Conservation (phyloP, 2,797 vertebrate species). For the Thalassophryne amazonica region DNA sequence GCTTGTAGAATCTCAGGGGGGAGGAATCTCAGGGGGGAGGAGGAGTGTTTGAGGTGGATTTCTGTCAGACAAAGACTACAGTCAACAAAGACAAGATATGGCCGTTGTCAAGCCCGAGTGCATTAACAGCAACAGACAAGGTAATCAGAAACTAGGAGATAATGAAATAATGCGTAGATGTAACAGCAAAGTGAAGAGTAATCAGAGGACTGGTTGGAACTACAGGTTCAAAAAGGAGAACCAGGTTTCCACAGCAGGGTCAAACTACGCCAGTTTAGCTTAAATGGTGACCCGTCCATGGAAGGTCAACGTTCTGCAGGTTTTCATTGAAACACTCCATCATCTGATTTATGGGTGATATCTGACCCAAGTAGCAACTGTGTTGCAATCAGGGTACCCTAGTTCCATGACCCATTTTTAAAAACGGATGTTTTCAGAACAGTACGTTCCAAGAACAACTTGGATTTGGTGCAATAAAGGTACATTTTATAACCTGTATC, state of each 20-base stretch:
- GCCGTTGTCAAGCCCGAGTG: background rate
- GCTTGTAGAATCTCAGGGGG: background rate
- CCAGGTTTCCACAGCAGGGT: background rate
- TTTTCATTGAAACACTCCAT: too few relatives aligned
- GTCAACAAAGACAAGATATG: slow-evolving; percentile 18
- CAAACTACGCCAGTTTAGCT: background rate
- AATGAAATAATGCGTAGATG: background rate
- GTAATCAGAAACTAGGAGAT: background rate
- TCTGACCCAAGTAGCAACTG: too few relatives aligned
- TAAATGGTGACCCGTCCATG: slow-evolving; percentile 4
- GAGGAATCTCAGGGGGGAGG: slow-evolving; percentile 9
- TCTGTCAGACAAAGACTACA: slow-evolving; percentile 2
- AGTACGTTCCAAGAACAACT: too few relatives aligned
- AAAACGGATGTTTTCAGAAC: too few relatives aligned
- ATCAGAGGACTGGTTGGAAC: background rate
- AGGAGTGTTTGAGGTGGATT: slow-evolving; percentile 21
- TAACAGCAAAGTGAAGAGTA: background rate
- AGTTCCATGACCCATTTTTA: too few relatives aligned
- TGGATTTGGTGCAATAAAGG: too few relatives aligned
- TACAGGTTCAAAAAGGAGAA: slow-evolving; percentile 1
- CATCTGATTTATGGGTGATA: too few relatives aligned
- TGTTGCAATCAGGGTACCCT: too few relatives aligned
- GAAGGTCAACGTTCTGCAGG: too few relatives aligned
- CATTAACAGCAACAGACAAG: background rate
- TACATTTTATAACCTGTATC: too few relatives aligned